phyloP scores from a whole-genome alignment of 92 coral and sea anemone genomes.

The Porites lobata region DNA sequence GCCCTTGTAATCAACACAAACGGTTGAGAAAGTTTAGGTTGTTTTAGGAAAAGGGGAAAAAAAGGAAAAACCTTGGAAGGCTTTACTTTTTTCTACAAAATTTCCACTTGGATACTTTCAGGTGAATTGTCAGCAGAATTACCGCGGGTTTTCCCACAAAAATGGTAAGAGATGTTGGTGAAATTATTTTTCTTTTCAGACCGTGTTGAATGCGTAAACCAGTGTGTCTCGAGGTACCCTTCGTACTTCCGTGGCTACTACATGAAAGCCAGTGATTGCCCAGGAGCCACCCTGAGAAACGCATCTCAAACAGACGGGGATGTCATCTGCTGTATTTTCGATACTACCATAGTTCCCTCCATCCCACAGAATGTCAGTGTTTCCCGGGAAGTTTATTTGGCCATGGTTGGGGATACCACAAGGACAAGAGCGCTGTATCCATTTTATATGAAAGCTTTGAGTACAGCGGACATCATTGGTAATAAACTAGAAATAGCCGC shows the following conservation, averaged over 20 bases:
- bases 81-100: too few species aligned
- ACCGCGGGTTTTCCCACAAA: too few species aligned
- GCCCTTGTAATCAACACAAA: too few species aligned
- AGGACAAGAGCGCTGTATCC: slow-evolving; percentile 72
- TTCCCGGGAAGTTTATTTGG: slow-evolving; percentile 33
- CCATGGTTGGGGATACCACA: slow-evolving; percentile 60
- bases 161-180: too few species aligned
- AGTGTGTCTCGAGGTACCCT: slow-evolving; percentile 52
- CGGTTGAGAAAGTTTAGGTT: too few species aligned
- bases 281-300: slow-evolving; percentile 76
- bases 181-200: background rate
- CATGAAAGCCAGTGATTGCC: slow-evolving; percentile 49
- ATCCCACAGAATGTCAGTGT: slow-evolving; percentile 30
- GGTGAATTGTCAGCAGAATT: too few species aligned
- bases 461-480: slow-evolving; percentile 54
- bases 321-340: slow-evolving; percentile 67
- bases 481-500: slow-evolving; percentile 50
- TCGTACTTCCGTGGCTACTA: slow-evolving; percentile 57
- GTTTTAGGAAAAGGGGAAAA: too few species aligned
- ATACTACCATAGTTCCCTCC: slow-evolving; percentile 31
- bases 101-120: too few species aligned
- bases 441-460: slow-evolving; percentile 54
- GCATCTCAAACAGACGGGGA: slow-evolving; percentile 6
- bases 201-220: background rate
- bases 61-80: too few species aligned